Base-by-base conservation (phyloP, 2,797 vertebrate genomes). In the Pitangus sulphuratus region DNA sequence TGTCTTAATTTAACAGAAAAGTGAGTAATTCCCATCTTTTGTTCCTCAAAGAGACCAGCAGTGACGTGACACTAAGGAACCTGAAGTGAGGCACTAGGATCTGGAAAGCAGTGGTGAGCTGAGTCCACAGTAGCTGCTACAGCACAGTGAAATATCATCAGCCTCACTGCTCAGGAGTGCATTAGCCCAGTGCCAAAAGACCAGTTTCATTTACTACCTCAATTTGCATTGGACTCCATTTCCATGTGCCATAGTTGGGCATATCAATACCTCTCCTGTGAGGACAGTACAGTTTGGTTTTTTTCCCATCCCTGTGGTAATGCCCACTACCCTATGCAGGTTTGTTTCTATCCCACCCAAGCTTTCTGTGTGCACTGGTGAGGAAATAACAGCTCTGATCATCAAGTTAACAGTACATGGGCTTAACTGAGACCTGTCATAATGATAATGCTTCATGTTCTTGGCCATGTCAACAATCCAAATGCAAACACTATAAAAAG, bases 301-400 rank as follows among this genome's bases (percentile, higher is more conserved):
- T 35, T 30, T 25, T 24, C 9, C 5, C n/a, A 28, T 66, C 18
- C 28, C 22, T 54, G 12, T 50, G 18, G 14, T 44, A 83, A 70
- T 2, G 1, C 15, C 40, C 47, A 11, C 15, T 42, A 8, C 2
- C 2, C 25, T 47, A 8, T 1, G 2, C 8, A 8, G 18, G 13
- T 64, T 79, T 90, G 17, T 17, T 28, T 65, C 66, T 53, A 82
- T 17, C 7, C 12, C 39, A 47, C 31, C 15, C 11, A 51, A 77
- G 15, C 4, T 80, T 82, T 68, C 4, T 39, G 5, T 42, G 15
- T 18, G 28, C 25, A 40, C 19, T 71, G 44, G 26, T 90, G 40
- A 82, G 37, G 47, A 90, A 92, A 53, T 42, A 72, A 64, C 35
- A 56, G 25, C 50, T 85, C 61, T 60, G 57, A 72, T 54, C 48